phyloP scores from a whole-genome alignment of 2,797 vertebrate genomes.

The Enoplosus armatus region DNA sequence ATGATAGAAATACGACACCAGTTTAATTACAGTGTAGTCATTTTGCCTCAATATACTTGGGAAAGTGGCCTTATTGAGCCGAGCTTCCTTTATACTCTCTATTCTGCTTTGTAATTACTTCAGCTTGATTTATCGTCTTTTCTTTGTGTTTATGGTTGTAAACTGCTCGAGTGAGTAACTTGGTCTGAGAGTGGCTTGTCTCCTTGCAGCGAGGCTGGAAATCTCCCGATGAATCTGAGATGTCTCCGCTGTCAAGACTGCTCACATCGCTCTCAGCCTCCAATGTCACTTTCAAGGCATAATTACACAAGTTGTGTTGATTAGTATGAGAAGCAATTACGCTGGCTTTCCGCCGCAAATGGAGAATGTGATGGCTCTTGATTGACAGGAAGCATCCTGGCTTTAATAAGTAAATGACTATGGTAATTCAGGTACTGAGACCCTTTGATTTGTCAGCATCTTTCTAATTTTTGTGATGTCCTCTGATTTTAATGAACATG shows the following conservation, averaged over 20 bases:
- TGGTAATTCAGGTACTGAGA: constrained; percentile 89
- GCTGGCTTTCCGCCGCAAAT: constrained; percentile 88
- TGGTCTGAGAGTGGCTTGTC: constrained; percentile 82
- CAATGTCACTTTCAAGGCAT: constrained; percentile 91
- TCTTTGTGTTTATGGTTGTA: constrained; percentile 85
- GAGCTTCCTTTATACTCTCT: constrained; percentile 77
- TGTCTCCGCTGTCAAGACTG: constrained; percentile 85
- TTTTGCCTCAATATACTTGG: constrained; percentile 83
- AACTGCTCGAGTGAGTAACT: constrained; percentile 81
- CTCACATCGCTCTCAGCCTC: constrained; percentile 85
- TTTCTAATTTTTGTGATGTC: constrained; percentile 81
- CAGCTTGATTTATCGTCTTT: constrained; percentile 84
- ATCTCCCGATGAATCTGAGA: constrained; percentile 86
- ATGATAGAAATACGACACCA: constrained; percentile 85
- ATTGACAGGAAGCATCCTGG: constrained; percentile 89
- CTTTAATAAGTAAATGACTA: constrained; percentile 91
- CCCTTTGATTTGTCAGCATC: constrained; percentile 89
- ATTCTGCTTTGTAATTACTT: constrained; percentile 87
- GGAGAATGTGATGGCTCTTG: constrained; percentile 87
- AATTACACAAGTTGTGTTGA: constrained; percentile 92
- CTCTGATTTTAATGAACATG: constrained; percentile 86
- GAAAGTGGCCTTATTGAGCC: constrained; percentile 82
- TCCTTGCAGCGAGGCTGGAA: constrained; percentile 81
- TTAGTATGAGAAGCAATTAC: constrained; percentile 92
- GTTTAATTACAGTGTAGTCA: constrained; percentile 85